Conservation (phyloP, 2,888 invertebrate genomes). For the Macaria notata region DNA sequence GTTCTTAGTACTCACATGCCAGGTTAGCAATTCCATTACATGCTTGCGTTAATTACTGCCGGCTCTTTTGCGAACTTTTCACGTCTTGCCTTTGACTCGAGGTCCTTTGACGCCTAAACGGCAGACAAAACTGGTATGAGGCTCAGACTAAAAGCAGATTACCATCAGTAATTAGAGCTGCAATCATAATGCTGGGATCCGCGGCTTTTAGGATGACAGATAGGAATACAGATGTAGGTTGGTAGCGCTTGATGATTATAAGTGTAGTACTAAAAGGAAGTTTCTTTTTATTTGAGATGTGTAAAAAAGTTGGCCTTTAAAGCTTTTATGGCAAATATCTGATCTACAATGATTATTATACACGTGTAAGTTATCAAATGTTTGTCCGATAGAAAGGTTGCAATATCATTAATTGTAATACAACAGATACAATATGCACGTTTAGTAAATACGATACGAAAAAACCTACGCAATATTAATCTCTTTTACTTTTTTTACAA, state of each 20-base stretch:
- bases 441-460: too few species aligned
- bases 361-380: too few species aligned
- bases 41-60: conserved; percentile 12
- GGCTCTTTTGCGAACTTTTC: conserved; percentile 11
- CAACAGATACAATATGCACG: too few species aligned
- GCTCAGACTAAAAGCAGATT: conserved; percentile 56
- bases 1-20: neutral
- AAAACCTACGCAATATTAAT: too few species aligned
- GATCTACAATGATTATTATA: too few species aligned
- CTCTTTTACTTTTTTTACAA: too few species aligned
- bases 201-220: conserved; percentile 8
- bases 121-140: conserved; percentile 44
- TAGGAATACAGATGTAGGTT: neutral
- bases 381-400: too few species aligned
- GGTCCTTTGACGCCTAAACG: conserved; percentile 37
- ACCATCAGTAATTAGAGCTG: conserved; percentile 65
- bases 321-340: too few species aligned
- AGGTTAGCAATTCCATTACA: conserved; percentile 9
- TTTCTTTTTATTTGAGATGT: neutral
- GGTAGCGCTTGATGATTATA: neutral
- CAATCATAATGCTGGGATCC: conserved; percentile 22
- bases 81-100: conserved; percentile 11
- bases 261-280: neutral
- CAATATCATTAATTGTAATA: too few species aligned
- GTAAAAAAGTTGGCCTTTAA: neutral